phyloP scores from a whole-genome alignment of 2,888 invertebrate genomes.

The Ephialtes manifestator region DNA sequence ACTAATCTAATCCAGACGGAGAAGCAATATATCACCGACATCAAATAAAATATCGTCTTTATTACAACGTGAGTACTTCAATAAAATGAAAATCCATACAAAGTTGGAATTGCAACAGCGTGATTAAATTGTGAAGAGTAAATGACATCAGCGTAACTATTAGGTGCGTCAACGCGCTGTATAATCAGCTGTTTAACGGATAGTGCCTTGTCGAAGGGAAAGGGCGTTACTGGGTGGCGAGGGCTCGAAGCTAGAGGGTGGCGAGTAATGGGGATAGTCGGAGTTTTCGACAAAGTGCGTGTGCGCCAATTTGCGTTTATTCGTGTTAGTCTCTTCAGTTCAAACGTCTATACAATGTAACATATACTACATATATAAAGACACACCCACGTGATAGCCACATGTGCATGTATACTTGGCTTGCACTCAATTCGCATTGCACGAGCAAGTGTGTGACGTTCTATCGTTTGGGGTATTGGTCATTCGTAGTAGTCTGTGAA shows the following conservation, averaged over 20 bases:
- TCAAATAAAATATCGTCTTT: neutral
- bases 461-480: slow-evolving; percentile 31
- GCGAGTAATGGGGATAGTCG: slow-evolving; percentile 60
- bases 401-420: slow-evolving; percentile 15
- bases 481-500: slow-evolving; percentile 38
- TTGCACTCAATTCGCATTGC: slow-evolving; percentile 49
- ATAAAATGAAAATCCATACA: slow-evolving; percentile 29
- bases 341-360: neutral
- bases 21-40: neutral
- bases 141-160: slow-evolving; percentile 73
- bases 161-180: slow-evolving; percentile 72
- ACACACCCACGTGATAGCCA: slow-evolving; percentile 11
- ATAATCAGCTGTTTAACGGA: slow-evolving; percentile 78
- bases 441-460: slow-evolving; percentile 50
- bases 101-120: slow-evolving; percentile 15
- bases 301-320: slow-evolving; percentile 60
- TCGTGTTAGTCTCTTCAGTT: slow-evolving; percentile 43
- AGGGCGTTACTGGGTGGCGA: slow-evolving; percentile 2
- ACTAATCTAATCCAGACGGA: slow-evolving; percentile 7
- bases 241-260: slow-evolving; percentile 40
- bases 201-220: slow-evolving; percentile 41
- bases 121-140: slow-evolving; percentile 58
- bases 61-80: neutral
- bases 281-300: slow-evolving; percentile 59
- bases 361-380: slow-evolving; percentile 6